A percentile compares a stretch with the other conserved stretches of the same genome.
Conservation (phyloP, 2,888 invertebrate genomes). For the Lithophane socia region DNA sequence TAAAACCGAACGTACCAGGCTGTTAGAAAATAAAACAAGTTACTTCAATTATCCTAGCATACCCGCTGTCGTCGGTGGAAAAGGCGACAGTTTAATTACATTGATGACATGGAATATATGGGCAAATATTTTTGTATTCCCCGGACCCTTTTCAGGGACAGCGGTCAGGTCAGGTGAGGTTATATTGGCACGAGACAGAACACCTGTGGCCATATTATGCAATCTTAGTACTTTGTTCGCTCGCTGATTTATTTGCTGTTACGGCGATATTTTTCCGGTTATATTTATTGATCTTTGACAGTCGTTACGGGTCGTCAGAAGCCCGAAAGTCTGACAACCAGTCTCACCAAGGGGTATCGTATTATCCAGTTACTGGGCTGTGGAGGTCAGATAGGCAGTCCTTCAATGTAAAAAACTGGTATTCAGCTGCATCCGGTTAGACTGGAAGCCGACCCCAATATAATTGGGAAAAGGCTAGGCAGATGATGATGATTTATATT, state of each 20-base stretch:
- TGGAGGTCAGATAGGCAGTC: no score
- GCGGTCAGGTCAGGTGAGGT: conserved; percentile 63
- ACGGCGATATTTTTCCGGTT: conserved; percentile 14
- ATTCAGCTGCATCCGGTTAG: no score
- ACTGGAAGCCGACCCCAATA: no score
- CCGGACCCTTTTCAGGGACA: conserved; percentile 64
- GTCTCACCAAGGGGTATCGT: no score
- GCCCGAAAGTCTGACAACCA: no score
- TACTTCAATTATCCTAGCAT: conserved; percentile 23
- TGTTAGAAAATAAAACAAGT: conserved; percentile 36
- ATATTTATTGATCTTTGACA: background rate
- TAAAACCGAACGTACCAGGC: conserved; percentile 35
- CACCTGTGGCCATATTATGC: conserved; percentile 67
- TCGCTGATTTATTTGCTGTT: conserved; percentile 49
- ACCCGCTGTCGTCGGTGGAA: conserved; percentile 9
- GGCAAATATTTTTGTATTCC: conserved; percentile 63
- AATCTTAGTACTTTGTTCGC: conserved; percentile 56
- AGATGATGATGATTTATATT: background rate
- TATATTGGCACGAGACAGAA: conserved; percentile 63
- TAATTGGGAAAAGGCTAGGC: no score
- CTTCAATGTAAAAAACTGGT: no score
- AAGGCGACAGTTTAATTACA: conserved; percentile 68
- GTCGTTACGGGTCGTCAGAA: no score
- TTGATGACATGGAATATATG: conserved; percentile 66
- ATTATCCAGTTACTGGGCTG: no score